phyloP scores from a whole-genome alignment of 2,888 invertebrate genomes.

The Pediacus dermestoides region DNA sequence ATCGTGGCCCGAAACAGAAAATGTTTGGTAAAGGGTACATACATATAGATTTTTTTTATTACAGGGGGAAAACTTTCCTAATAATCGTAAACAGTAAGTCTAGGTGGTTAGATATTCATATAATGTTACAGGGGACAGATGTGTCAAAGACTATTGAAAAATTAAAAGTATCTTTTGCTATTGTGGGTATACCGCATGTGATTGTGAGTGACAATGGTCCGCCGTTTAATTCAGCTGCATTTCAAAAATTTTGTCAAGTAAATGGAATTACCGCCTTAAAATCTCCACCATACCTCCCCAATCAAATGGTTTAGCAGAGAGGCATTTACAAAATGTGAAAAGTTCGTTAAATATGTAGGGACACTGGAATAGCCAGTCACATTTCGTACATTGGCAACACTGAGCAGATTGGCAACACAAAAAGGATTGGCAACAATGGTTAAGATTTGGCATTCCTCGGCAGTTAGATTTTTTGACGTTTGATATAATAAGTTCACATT shows the following conservation, averaged over 20 bases:
- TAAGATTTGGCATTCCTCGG: no score
- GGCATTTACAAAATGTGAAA: neutral
- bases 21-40: conserved; percentile 10
- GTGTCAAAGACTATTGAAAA: neutral
- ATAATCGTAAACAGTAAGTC: conserved; percentile 12
- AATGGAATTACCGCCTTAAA: neutral
- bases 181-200: neutral
- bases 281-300: conserved; percentile 1
- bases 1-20: conserved; percentile 12
- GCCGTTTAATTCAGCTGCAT: neutral
- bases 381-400: no score
- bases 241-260: conserved; percentile 1
- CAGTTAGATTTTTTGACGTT: no score
- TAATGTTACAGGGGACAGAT: neutral
- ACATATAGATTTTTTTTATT: conserved; percentile 14
- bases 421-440: no score
- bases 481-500: no score
- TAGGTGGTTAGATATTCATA: conserved; percentile 1
- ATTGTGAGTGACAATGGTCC: neutral
- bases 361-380: no score
- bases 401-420: no score
- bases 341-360: no score
- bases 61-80: conserved; percentile 3
- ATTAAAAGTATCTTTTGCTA: neutral
- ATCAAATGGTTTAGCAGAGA: conserved; percentile 1